Percentiles rank a stretch among this genome's conserved stretches.
These are phyloP conservation scores for Folsomia manolachei DNA, from an alignment of 2,888 invertebrate species.

Conservation along the genomic window DNA sequence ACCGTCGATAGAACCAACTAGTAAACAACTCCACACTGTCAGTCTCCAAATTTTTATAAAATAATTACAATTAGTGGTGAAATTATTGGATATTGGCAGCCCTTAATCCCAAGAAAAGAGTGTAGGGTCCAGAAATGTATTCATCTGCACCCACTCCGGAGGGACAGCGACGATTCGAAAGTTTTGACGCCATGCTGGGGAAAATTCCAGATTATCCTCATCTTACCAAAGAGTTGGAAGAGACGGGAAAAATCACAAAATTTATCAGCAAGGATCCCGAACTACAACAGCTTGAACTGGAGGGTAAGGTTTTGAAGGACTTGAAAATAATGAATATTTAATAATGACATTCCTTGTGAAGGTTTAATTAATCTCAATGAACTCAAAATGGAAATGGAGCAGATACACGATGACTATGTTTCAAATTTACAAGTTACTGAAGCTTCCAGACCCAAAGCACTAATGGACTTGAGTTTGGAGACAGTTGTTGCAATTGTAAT, in stretches of 20 bases:
- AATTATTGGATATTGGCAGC: no score
- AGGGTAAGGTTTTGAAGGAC: background rate
- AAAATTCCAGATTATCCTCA: background rate
- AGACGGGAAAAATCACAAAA: slow-evolving; percentile 1
- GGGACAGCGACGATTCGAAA: no score
- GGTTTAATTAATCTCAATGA: background rate
- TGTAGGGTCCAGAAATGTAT: no score
- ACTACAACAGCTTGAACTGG: background rate
- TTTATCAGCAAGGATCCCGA: slow-evolving; percentile 3
- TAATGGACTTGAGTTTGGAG: slow-evolving; percentile 13
- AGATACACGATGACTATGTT: background rate
- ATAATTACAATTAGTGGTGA: no score
- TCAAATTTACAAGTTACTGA: background rate
- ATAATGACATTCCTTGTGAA: background rate
- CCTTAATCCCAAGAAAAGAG: no score
- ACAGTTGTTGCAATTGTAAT: background rate
- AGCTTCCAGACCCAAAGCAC: background rate
- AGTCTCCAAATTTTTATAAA: no score
- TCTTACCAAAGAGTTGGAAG: background rate
- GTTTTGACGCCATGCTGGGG: no score
- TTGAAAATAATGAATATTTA: background rate
- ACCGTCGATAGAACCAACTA: no score
- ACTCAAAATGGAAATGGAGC: background rate
- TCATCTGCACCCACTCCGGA: no score
- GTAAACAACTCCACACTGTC: no score